Evolutionary conservation across 2,888 invertebrate genomes (phyloP).

Genomic region (Xiphydria camelus): DNA sequence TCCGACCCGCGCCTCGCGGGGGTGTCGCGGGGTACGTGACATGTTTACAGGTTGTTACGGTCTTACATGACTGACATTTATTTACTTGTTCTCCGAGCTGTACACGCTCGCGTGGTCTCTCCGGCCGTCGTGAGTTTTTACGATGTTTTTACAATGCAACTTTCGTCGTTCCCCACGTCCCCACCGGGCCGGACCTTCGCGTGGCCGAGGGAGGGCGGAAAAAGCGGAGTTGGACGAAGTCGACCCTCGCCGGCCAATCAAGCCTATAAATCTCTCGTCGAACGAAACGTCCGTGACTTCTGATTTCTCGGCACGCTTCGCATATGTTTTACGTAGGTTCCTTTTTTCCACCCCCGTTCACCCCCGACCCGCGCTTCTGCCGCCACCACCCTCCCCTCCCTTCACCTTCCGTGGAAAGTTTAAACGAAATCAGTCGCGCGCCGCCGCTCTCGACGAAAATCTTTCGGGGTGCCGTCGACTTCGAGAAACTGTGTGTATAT

Average conservation of each 20-base stretch:
- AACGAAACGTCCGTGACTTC: slow-evolving; percentile 25
- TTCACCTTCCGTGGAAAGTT: too few relatives aligned
- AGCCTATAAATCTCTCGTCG: slow-evolving; percentile 31
- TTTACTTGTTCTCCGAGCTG: slow-evolving; percentile 2
- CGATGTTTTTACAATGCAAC: slow-evolving; percentile 5
- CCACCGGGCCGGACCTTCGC: slow-evolving; percentile 17
- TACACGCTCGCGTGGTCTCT: too few relatives aligned
- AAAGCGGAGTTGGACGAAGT: slow-evolving; percentile 27
- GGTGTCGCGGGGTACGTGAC: background rate
- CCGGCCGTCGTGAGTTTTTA: background rate
- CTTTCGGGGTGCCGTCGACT: too few relatives aligned
- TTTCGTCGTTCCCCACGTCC: slow-evolving; percentile 1
- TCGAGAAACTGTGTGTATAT: too few relatives aligned
- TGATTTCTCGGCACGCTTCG: slow-evolving; percentile 35
- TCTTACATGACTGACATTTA: slow-evolving; percentile 9
- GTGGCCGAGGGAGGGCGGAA: slow-evolving; percentile 15
- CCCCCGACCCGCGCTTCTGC: too few relatives aligned
- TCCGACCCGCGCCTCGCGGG: too few relatives aligned
- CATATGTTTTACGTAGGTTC: too few relatives aligned
- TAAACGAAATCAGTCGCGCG: too few relatives aligned
- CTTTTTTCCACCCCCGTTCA: too few relatives aligned
- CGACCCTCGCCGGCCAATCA: slow-evolving; percentile 21
- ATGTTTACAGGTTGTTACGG: slow-evolving; percentile 5
- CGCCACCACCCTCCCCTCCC: too few relatives aligned
- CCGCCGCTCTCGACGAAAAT: too few relatives aligned